Conservation (phyloP, 2,888 invertebrate species). For the Cataglyphis livida region DNA sequence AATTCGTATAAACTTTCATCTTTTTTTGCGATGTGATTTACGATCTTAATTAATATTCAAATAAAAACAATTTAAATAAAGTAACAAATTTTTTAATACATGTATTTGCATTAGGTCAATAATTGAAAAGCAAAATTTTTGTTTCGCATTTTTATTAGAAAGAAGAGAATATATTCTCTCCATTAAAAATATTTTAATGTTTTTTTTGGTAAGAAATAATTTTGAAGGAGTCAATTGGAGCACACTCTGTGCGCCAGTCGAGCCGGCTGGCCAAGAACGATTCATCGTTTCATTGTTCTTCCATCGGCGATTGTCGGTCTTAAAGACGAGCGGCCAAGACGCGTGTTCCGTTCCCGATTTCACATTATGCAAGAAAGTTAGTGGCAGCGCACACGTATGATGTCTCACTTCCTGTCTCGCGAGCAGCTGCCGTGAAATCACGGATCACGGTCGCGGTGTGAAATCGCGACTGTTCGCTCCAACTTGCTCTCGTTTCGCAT, state of each 20-base stretch:
- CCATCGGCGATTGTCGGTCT: constrained; percentile 47
- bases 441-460: constrained; percentile 76
- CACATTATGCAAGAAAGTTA: constrained; percentile 78
- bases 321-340: constrained; percentile 52
- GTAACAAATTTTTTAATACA: neutral
- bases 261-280: constrained; percentile 45
- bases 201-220: neutral
- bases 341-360: constrained; percentile 74
- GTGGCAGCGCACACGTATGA: constrained; percentile 68
- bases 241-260: neutral
- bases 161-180: neutral
- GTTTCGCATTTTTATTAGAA: neutral
- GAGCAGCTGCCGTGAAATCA: constrained; percentile 76
- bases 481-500: constrained; percentile 59
- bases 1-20: neutral
- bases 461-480: constrained; percentile 74
- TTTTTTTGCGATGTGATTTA: neutral
- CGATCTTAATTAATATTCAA: neutral
- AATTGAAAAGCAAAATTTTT: neutral
- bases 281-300: constrained; percentile 62
- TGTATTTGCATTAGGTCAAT: neutral
- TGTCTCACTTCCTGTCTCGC: constrained; percentile 78
- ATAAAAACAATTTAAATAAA: neutral
- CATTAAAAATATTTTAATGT: neutral
- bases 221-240: neutral